phyloP scores from a whole-genome alignment of 1,140 invertebrate genomes.

The Bicyclus anynana region DNA sequence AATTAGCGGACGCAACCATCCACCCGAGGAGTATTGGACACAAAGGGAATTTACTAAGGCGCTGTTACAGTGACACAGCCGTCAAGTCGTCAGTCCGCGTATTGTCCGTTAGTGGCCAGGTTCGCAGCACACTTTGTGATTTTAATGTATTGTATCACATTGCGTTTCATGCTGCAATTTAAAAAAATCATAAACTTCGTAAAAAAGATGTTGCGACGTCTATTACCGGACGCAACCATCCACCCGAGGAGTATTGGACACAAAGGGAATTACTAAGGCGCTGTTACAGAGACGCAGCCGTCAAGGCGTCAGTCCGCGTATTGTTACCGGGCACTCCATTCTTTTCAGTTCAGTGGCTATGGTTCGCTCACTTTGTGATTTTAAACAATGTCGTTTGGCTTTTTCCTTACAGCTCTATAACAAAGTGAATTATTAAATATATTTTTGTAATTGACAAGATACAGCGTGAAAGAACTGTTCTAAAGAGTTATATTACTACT shows the following conservation, averaged over 20 bases:
- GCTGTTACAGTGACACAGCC: too few relatives aligned
- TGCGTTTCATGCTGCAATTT: too few relatives aligned
- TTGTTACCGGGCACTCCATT: conserved; percentile 13
- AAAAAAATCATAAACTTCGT: neutral
- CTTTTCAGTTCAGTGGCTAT: conserved; percentile 11
- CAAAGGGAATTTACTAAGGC: conserved; percentile 53
- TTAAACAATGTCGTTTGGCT: neutral
- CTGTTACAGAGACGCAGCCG: conserved; percentile 45
- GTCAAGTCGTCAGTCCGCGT: too few relatives aligned
- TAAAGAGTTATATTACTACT: too few relatives aligned
- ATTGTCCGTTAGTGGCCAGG: too few relatives aligned
- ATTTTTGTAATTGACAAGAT: too few relatives aligned
- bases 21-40: conserved; percentile 6
- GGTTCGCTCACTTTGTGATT: conserved; percentile 8
- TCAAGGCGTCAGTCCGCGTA: conserved; percentile 23
- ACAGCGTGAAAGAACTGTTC: too few relatives aligned
- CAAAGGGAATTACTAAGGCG: conserved; percentile 51
- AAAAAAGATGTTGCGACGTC: conserved; percentile 18
- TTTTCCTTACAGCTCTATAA: too few relatives aligned
- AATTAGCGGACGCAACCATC: neutral
- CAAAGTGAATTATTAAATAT: too few relatives aligned
- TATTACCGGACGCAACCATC: neutral
- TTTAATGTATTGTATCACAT: too few relatives aligned
- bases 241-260: conserved; percentile 6
- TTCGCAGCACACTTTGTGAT: too few relatives aligned